These are phyloP conservation scores for Drosophila trapezifrons DNA, from an alignment of 1,140 invertebrate genomes.

Conservation along the genomic window DNA sequence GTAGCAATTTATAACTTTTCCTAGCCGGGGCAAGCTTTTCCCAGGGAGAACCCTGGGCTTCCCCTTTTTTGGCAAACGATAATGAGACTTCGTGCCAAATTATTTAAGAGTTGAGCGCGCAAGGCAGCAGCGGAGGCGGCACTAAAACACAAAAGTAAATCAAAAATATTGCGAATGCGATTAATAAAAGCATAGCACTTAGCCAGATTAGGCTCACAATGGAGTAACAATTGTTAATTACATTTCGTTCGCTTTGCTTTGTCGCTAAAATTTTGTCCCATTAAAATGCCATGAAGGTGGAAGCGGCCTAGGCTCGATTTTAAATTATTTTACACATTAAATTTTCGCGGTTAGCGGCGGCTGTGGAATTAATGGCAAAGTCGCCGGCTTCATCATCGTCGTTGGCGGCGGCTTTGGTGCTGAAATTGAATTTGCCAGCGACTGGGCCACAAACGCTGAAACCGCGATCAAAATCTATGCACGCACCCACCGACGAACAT, in stretches of 20 bases:
- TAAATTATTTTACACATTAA: conserved; percentile 57
- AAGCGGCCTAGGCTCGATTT: not conserved
- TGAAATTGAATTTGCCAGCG: conserved; percentile 73
- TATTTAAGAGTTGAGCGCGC: conserved; percentile 56
- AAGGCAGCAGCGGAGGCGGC: conserved; percentile 6
- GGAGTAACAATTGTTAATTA: conserved; percentile 52
- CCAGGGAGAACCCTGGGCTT: not conserved
- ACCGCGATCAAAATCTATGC: conserved; percentile 70
- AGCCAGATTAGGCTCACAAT: conserved; percentile 47
- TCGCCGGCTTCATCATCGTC: conserved; percentile 17
- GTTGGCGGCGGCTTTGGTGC: conserved; percentile 39
- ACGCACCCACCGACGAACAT: conserved; percentile 22
- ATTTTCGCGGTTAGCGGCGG: conserved; percentile 53
- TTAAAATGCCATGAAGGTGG: conserved; percentile 10
- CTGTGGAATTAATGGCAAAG: conserved; percentile 48
- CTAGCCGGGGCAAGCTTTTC: conserved; percentile 16
- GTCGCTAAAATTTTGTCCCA: not conserved
- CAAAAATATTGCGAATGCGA: conserved; percentile 51
- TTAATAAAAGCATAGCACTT: conserved; percentile 58
- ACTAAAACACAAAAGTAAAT: conserved; percentile 50
- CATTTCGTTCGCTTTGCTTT: conserved; percentile 9
- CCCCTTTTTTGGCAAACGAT: conserved; percentile 52
- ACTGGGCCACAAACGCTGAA: conserved; percentile 67
- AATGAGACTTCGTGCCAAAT: conserved; percentile 62
- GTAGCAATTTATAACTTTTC: conserved; percentile 77